Conservation (phyloP, 1,140 invertebrate species). For the Riptortus pedestris region DNA sequence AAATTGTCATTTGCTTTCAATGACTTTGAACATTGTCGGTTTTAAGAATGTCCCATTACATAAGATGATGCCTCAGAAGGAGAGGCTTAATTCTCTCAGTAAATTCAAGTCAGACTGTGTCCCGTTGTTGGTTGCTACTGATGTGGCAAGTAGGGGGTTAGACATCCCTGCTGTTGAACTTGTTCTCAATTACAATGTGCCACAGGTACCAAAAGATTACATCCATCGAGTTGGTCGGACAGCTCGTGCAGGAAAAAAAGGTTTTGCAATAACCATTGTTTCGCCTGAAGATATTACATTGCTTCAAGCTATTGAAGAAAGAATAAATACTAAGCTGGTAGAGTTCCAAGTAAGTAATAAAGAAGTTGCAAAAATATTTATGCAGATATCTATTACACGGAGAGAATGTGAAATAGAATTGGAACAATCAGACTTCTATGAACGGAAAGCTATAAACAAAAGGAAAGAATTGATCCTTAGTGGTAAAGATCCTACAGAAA, state of each 20-base stretch:
- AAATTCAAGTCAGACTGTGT: slow-evolving; percentile 77
- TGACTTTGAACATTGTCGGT: slow-evolving; percentile 75
- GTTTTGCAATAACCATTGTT: slow-evolving; percentile 79
- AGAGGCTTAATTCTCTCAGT: slow-evolving; percentile 63
- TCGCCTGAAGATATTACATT: slow-evolving; percentile 83
- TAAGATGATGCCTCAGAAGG: slow-evolving; percentile 71
- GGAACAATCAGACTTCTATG: slow-evolving; percentile 84
- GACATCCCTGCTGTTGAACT: slow-evolving; percentile 82
- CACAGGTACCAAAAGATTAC: slow-evolving; percentile 82
- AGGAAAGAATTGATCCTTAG: slow-evolving; percentile 76
- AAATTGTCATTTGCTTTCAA: slow-evolving; percentile 71
- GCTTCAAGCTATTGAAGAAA: slow-evolving; percentile 67
- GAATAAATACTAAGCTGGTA: slow-evolving; percentile 73
- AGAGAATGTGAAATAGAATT: slow-evolving; percentile 84
- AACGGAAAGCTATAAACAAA: slow-evolving; percentile 76
- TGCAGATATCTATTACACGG: slow-evolving; percentile 80
- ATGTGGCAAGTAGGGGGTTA: slow-evolving; percentile 84
- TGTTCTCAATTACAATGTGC: slow-evolving; percentile 89
- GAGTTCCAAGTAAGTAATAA: slow-evolving; percentile 77
- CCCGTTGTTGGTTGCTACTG: slow-evolving; percentile 87
- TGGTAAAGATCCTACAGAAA: slow-evolving; percentile 54
- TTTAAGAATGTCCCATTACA: slow-evolving; percentile 80
- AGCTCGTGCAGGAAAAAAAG: slow-evolving; percentile 78
- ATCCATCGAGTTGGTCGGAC: slow-evolving; percentile 95
- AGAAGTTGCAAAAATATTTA: slow-evolving; percentile 75